Conservation (phyloP, 2,113 vertebrate species). For the Pseudonaja textilis region DNA sequence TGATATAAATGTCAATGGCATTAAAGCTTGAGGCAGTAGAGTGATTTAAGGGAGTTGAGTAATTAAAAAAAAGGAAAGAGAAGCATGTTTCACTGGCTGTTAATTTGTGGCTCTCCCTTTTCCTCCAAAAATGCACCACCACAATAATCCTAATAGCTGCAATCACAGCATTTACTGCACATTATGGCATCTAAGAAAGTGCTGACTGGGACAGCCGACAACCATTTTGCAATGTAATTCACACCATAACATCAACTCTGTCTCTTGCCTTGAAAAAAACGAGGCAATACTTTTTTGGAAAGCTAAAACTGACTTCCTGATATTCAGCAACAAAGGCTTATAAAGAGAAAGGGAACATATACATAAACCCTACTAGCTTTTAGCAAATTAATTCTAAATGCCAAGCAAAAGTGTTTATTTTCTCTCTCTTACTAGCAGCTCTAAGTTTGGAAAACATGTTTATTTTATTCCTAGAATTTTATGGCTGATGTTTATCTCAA, state of each 20-base stretch:
- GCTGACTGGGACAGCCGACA: slow-evolving; percentile 80
- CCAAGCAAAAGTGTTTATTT: slow-evolving; percentile 32
- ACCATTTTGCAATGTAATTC: slow-evolving; percentile 79
- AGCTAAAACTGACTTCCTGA: slow-evolving; percentile 74
- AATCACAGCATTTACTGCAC: slow-evolving; percentile 64
- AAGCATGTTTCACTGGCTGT: slow-evolving; percentile 50
- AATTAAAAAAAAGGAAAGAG: slow-evolving; percentile 30
- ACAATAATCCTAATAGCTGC: slow-evolving; percentile 57
- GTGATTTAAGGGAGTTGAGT: slow-evolving; percentile 4
- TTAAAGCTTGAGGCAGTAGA: not conserved
- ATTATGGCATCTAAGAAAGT: slow-evolving; percentile 64
- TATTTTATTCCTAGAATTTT: slow-evolving; percentile 18
- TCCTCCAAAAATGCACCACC: slow-evolving; percentile 54
- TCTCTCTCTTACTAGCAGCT: slow-evolving; percentile 14
- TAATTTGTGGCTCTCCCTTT: slow-evolving; percentile 60
- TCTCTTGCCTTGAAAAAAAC: slow-evolving; percentile 78
- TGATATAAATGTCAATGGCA: not conserved
- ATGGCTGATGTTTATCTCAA: not conserved
- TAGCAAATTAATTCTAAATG: slow-evolving; percentile 51
- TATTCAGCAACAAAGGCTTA: slow-evolving; percentile 16
- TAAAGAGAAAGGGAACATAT: not conserved
- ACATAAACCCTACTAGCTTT: slow-evolving; percentile 10
- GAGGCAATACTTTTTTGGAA: slow-evolving; percentile 76
- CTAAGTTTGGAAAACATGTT: slow-evolving; percentile 28
- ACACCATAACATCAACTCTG: slow-evolving; percentile 73